phyloP scores from a whole-genome alignment of 2,888 invertebrate species.

The Aphodius sticticus region DNA sequence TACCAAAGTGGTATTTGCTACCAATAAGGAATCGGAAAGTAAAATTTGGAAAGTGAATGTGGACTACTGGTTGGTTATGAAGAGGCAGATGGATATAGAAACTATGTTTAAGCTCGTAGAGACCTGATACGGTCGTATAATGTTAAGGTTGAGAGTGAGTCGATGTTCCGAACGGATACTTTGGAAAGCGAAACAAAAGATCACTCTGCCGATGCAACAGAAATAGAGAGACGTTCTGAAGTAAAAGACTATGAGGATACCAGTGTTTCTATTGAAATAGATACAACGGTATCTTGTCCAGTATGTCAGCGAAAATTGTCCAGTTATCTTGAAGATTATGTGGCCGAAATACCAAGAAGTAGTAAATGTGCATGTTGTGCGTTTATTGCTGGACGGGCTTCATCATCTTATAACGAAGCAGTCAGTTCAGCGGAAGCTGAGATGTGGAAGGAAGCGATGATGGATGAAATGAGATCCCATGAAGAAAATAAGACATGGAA shows the following conservation, averaged over 20 bases:
- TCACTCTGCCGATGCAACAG: background rate
- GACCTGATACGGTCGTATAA: too few relatives aligned
- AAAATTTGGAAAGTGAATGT: too few relatives aligned
- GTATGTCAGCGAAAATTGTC: background rate
- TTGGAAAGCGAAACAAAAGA: background rate
- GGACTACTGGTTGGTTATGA: too few relatives aligned
- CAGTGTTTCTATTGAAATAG: too few relatives aligned
- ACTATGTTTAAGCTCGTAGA: too few relatives aligned
- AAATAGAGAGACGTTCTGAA: too few relatives aligned
- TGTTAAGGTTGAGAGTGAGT: too few relatives aligned
- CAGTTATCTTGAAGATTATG: background rate
- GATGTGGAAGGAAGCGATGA: constrained; percentile 42
- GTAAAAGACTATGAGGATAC: too few relatives aligned
- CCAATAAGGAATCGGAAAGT: too few relatives aligned
- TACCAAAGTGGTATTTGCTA: background rate
- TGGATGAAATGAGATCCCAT: constrained; percentile 41
- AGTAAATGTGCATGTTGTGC: background rate
- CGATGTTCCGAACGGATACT: background rate
- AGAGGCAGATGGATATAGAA: too few relatives aligned
- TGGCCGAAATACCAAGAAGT: background rate
- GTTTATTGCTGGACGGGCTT: constrained; percentile 17
- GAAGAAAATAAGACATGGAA: constrained; percentile 41
- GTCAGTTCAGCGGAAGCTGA: constrained; percentile 29
- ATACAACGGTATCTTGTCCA: background rate
- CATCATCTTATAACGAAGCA: constrained; percentile 41